These are phyloP conservation scores for Pelobates cultripes DNA, from an alignment of 2,797 vertebrate species.

Conservation along the genomic window DNA sequence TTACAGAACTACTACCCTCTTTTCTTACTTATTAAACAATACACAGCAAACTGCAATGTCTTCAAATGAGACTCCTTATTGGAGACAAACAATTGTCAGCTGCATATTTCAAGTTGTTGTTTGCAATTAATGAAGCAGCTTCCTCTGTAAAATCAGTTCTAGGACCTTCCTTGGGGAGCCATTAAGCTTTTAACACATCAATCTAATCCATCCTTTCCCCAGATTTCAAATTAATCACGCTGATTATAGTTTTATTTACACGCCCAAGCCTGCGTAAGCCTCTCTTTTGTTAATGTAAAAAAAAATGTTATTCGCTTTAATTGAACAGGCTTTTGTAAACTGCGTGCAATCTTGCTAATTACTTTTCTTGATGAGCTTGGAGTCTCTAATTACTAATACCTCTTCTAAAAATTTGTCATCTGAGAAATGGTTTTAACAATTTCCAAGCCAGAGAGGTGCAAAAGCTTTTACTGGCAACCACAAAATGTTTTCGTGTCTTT, in stretches of 20 bases:
- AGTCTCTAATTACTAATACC: conserved; percentile 69
- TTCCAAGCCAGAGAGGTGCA: neutral
- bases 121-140: conserved; percentile 59
- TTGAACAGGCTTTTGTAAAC: conserved; percentile 71
- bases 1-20: conserved; percentile 23
- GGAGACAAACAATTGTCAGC: conserved; percentile 48
- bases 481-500: no score
- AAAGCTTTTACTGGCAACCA: no score
- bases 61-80: conserved; percentile 31
- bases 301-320: conserved; percentile 74
- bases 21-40: conserved; percentile 33
- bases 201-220: conserved; percentile 66
- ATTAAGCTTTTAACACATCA: conserved; percentile 66
- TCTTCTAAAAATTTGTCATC: conserved; percentile 63
- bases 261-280: conserved; percentile 68
- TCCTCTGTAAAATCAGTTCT: conserved; percentile 58
- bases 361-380: conserved; percentile 73
- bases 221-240: conserved; percentile 74
- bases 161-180: conserved; percentile 58
- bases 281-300: conserved; percentile 71
- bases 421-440: conserved; percentile 47
- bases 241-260: conserved; percentile 80
- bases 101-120: conserved; percentile 53
- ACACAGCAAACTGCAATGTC: conserved; percentile 2
- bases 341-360: conserved; percentile 72